Evolutionary conservation across 2,113 vertebrate species (phyloP).

Genomic region (Mionectes macconnelli): DNA sequence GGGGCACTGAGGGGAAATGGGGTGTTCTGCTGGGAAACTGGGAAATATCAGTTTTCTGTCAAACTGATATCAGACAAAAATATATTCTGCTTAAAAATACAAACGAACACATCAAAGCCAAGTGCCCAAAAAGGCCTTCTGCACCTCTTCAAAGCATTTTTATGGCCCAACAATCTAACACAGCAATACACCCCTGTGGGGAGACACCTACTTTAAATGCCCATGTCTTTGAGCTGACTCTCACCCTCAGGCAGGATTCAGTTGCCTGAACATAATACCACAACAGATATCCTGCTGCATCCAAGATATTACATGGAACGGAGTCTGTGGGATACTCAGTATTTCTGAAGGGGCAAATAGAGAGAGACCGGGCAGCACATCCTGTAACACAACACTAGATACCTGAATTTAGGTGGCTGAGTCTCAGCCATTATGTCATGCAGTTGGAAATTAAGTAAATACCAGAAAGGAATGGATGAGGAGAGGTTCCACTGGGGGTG

Average conservation of each 20-base stretch:
- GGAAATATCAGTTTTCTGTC: background rate
- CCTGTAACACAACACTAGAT: too few species aligned
- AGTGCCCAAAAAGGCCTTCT: background rate
- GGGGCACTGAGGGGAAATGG: background rate
- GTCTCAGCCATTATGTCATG: background rate
- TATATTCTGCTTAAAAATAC: background rate
- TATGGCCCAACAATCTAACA: background rate
- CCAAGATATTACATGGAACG: background rate
- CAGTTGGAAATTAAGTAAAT: background rate
- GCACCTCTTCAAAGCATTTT: background rate
- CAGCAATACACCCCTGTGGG: background rate
- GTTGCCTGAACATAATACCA: background rate
- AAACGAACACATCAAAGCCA: background rate
- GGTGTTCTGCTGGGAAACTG: background rate
- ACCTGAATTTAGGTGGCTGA: background rate
- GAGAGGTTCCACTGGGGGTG: too few species aligned
- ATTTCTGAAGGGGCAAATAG: background rate
- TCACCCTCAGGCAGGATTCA: background rate
- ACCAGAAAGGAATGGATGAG: background rate
- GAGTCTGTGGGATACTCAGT: background rate
- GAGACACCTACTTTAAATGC: background rate
- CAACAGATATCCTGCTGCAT: background rate
- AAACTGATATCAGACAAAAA: background rate
- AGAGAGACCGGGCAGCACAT: background rate
- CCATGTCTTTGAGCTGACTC: background rate